Percentiles rank a stretch among this genome's conserved stretches.
Evolutionary conservation across 2,113 vertebrate genomes (phyloP).

Genomic region (Zosterops lateralis): DNA sequence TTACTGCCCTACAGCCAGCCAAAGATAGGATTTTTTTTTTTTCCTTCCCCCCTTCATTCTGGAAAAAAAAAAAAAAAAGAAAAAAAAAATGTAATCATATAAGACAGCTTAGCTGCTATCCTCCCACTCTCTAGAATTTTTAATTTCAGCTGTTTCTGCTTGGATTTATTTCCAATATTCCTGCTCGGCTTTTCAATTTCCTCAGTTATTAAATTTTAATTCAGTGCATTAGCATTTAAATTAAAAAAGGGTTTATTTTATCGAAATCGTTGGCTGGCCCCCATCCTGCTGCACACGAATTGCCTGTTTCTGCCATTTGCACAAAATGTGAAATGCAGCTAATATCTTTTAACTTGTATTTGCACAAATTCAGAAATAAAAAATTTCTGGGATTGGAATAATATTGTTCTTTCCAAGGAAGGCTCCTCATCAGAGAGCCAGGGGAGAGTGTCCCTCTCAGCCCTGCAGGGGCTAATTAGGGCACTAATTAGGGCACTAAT

Average conservation of each 20-base stretch:
- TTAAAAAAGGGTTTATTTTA: slow-evolving; percentile 98
- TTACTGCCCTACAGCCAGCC: slow-evolving; percentile 88
- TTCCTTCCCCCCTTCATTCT: slow-evolving; percentile 78
- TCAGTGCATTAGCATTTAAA: slow-evolving; percentile 99
- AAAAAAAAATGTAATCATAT: slow-evolving; percentile 95
- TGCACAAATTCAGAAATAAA: slow-evolving; percentile 81
- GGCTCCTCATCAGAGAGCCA: slow-evolving; percentile 46
- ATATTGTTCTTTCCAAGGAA: slow-evolving; percentile 77
- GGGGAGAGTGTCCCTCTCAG: not conserved
- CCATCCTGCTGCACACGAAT: slow-evolving; percentile 76
- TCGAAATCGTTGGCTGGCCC: slow-evolving; percentile 80
- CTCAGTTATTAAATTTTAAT: slow-evolving; percentile 99
- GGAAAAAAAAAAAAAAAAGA: slow-evolving; percentile 79
- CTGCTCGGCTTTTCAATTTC: slow-evolving; percentile 99
- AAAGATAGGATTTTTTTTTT: slow-evolving; percentile 84
- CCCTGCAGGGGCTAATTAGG: not conserved
- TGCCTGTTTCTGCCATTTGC: slow-evolving; percentile 81
- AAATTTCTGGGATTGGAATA: slow-evolving; percentile 79
- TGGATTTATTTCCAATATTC: slow-evolving; percentile 99
- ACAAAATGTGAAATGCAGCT: slow-evolving; percentile 79
- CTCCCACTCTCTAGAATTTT: slow-evolving; percentile 96
- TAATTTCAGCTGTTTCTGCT: slow-evolving; percentile 99
- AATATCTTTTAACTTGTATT: slow-evolving; percentile 78
- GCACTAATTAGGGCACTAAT: not conserved
- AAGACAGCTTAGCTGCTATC: slow-evolving; percentile 92